Percentiles rank a stretch among this genome's conserved stretches.
phyloP scores from a whole-genome alignment of 2,113 vertebrate species.

The Lophius piscatorius region DNA sequence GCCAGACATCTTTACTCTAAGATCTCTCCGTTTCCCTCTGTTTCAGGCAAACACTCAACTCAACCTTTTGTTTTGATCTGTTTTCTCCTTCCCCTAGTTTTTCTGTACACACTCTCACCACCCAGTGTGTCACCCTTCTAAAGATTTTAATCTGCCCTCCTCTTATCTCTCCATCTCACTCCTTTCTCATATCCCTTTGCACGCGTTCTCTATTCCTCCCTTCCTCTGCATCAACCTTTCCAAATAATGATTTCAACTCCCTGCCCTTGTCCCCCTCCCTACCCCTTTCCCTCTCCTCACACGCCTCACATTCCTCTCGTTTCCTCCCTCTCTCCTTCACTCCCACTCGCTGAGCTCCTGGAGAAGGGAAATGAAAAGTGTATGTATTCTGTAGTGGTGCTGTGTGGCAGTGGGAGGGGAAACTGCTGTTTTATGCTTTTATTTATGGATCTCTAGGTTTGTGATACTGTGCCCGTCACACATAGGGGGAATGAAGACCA shows the following conservation, averaged over 20 bases:
- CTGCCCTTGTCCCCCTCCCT: constrained; percentile 17
- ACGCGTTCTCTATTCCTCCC: constrained; percentile 8
- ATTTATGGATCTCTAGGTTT: constrained; percentile 70
- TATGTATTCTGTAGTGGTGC: constrained; percentile 56
- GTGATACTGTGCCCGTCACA: constrained; percentile 54
- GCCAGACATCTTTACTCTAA: constrained; percentile 54
- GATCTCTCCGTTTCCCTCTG: constrained; percentile 33
- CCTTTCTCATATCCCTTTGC: constrained; percentile 28
- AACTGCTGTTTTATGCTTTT: constrained; percentile 68
- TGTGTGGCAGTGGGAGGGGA: constrained; percentile 53
- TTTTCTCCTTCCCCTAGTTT: not conserved
- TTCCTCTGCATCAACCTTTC: constrained; percentile 27
- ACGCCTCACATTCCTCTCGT: constrained; percentile 5
- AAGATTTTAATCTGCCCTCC: constrained; percentile 37
- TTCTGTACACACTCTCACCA: constrained; percentile 25
- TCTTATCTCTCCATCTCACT: constrained; percentile 32
- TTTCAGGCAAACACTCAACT: constrained; percentile 56
- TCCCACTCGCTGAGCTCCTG: constrained; percentile 36
- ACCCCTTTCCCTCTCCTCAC: constrained; percentile 3
- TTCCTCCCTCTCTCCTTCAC: constrained; percentile 24
- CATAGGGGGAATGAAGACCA: constrained; percentile 45
- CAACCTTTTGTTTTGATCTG: constrained; percentile 38
- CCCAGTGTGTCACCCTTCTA: no score
- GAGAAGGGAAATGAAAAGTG: constrained; percentile 56
- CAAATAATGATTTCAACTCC: constrained; percentile 17